A percentile compares a stretch with the other conserved stretches of the same genome.
Conservation (phyloP, 2,113 vertebrate genomes). For the Nothocercus julius region DNA sequence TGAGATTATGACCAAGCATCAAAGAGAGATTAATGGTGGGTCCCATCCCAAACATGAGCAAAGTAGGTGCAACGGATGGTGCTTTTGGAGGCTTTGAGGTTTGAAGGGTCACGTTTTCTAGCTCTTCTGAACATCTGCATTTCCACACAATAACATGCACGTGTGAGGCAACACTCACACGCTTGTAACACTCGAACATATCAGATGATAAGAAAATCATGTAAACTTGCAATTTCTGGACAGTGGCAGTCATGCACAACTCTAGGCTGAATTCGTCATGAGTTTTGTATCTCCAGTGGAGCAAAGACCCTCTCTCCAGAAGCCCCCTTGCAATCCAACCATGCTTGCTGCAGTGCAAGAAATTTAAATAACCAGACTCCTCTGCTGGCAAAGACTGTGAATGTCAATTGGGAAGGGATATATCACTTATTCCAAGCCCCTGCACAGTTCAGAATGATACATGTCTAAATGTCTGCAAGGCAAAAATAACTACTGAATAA, state of each 20-base stretch:
- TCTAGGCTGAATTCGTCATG: background rate
- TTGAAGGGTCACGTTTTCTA: background rate
- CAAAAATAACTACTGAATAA: background rate
- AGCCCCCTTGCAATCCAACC: background rate
- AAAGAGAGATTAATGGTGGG: accelerated
- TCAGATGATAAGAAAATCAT: background rate
- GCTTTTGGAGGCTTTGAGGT: background rate
- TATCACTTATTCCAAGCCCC: background rate
- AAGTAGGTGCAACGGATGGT: background rate
- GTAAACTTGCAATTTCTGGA: background rate
- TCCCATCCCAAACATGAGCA: background rate
- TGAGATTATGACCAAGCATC: background rate
- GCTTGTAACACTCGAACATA: accelerated
- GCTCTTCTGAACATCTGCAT: background rate
- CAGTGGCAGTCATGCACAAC: background rate
- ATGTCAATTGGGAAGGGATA: background rate
- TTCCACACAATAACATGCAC: accelerated
- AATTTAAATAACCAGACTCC: background rate
- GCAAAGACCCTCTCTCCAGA: background rate
- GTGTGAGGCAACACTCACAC: background rate
- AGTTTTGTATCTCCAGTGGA: background rate
- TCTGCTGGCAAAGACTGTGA: background rate
- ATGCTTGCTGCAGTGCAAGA: background rate
- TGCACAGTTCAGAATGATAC: background rate
- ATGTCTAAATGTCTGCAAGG: background rate